Percentiles rank a stretch among this genome's conserved stretches.
Evolutionary conservation across 2,888 invertebrate genomes (phyloP).

Genomic region (Hesperia comma): DNA sequence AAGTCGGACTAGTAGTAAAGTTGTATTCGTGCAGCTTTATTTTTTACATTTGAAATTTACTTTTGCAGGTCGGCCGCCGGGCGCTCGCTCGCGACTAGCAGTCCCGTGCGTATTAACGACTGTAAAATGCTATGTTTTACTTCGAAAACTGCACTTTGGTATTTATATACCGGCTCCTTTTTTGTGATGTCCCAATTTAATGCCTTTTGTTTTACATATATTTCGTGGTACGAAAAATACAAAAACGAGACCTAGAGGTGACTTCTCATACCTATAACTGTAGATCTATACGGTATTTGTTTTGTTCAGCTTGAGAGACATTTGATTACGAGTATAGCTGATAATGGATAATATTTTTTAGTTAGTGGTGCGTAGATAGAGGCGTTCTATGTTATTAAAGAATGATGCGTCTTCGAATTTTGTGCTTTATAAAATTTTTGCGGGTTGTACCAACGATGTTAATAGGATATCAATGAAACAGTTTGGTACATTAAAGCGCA

Average conservation of each 20-base stretch:
- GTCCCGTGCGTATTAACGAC: constrained; percentile 54
- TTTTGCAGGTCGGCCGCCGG: constrained; percentile 45
- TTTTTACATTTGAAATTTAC: constrained; percentile 56
- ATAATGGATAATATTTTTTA: no score
- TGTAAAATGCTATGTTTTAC: constrained; percentile 61
- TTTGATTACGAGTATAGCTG: no score
- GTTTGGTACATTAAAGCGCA: no score
- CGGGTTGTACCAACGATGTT: no score
- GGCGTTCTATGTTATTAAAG: no score
- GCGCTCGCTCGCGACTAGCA: constrained; percentile 43
- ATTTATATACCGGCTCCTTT: constrained; percentile 43
- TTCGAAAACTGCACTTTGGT: constrained; percentile 61
- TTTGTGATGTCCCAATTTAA: constrained; percentile 11
- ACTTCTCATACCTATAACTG: no score
- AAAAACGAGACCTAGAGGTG: background rate
- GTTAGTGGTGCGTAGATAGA: no score
- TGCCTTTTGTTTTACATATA: background rate
- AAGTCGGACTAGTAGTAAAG: constrained; percentile 15
- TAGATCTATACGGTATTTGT: no score
- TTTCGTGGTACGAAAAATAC: background rate
- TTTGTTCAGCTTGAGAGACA: no score
- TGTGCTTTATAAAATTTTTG: no score
- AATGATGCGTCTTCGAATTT: no score
- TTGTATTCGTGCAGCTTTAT: constrained; percentile 28
- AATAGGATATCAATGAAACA: no score